Base-by-base conservation (phyloP, 2,888 invertebrate species). In the Caenorhabditis sp. region DNA sequence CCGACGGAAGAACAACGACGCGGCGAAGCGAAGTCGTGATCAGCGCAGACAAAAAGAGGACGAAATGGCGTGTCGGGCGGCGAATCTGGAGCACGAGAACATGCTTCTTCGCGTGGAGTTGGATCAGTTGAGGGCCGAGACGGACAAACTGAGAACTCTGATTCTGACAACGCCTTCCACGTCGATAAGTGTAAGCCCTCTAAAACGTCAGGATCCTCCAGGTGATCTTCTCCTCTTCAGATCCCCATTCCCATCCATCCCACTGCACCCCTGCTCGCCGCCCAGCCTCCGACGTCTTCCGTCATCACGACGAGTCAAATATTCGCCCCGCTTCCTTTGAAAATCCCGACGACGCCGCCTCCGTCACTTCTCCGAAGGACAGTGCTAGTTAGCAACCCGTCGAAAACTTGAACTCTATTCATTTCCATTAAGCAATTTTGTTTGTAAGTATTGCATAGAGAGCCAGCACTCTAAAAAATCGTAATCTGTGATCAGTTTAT, bases 21-120 rank as follows among this genome's bases (percentile, higher is more conserved):
- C 97, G 0, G 97, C 97, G 0, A 97, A 97, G 90, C 92, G 95
- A 84, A 96, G 96, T 0, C 92, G 97, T 2, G 96, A 97, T 87
- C 93, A 95, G 0, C 91, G 97, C 73, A 92, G 95, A 83, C 93
- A 94, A 46, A 82, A 82, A 43, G 96, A 97, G 89, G 95, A 96
- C 82, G 95, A 95, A 86, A 93, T 96, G 68, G 95, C 96, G 0
- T 93, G 95, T 46, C 92, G 95, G 66, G 95, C 95, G 1, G 93
- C 94, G 0, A 94, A 93, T 85, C 91, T 96, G 17, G 95, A 96
- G 89, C 93, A 94, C 84, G 95, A 95, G 90, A 94, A 95, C 90
- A 91, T 93, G 22, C 93, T 93, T 3, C 73, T 88, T 8, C 71
- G 82, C 0, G 70, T 71, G 7, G 80, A 82, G 52, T 39, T 82